These are phyloP conservation scores for Miichthys miiuy DNA, from an alignment of 2,797 vertebrate genomes.

Conservation along the genomic window DNA sequence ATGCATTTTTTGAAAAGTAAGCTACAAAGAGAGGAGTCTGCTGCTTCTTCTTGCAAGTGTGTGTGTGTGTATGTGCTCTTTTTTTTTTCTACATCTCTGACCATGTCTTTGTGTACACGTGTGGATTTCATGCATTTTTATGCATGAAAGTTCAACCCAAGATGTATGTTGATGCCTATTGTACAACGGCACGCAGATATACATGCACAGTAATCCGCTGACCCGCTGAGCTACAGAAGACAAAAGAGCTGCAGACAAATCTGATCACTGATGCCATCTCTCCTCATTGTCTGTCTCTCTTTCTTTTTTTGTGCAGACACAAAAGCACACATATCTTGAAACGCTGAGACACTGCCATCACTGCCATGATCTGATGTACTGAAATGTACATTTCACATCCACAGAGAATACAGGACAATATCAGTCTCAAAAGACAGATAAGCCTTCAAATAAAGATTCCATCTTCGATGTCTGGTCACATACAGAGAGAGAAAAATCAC, in stretches of 20 bases:
- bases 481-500: conserved; percentile 24
- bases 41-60: neutral
- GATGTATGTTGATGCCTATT: conserved; percentile 16
- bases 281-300: conserved; percentile 50
- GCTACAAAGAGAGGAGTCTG: conserved; percentile 5
- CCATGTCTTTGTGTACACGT: neutral
- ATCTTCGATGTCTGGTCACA: conserved; percentile 40
- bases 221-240: conserved; percentile 50
- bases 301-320: conserved; percentile 39
- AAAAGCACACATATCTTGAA: conserved; percentile 47
- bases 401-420: conserved; percentile 50
- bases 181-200: conserved; percentile 23
- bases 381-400: conserved; percentile 67
- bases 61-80: neutral
- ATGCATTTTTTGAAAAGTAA: conserved; percentile 32
- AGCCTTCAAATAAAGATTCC: conserved; percentile 62
- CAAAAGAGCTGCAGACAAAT: conserved; percentile 60
- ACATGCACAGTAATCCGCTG: conserved; percentile 45
- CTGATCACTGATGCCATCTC: conserved; percentile 56
- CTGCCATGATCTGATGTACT: conserved; percentile 56
- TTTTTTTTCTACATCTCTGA: neutral
- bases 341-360: conserved; percentile 37
- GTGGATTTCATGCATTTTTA: conserved; percentile 14
- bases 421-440: conserved; percentile 59
- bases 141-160: conserved; percentile 11